Conservation (phyloP, 2,113 vertebrate species). For the Mugil cephalus region DNA sequence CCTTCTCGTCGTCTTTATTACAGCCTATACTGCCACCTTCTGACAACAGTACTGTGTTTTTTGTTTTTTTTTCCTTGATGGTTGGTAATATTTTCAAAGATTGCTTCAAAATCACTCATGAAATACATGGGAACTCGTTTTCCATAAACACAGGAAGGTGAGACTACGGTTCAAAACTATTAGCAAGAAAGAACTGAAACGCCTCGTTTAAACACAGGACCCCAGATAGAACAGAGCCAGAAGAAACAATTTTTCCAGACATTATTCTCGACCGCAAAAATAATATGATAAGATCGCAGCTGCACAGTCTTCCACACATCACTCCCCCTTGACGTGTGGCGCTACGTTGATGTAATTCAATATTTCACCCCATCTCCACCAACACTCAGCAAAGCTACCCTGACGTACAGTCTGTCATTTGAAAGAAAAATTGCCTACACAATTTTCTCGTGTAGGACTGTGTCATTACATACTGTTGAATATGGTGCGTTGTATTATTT, state of each 20-base stretch:
- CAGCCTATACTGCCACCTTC: too few relatives aligned
- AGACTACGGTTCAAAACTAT: neutral
- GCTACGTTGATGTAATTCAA: neutral
- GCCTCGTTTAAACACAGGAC: too few relatives aligned
- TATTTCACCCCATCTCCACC: neutral
- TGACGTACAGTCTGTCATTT: neutral
- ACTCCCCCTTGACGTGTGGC: neutral
- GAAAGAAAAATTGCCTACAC: neutral
- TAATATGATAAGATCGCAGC: neutral
- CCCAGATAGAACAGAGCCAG: neutral
- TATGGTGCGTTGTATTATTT: neutral
- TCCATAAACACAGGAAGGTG: too few relatives aligned
- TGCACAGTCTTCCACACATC: neutral
- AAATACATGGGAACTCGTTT: too few relatives aligned
- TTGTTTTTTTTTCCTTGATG: too few relatives aligned
- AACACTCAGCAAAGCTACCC: neutral
- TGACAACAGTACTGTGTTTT: too few relatives aligned
- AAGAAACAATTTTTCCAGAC: neutral
- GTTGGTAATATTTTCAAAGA: too few relatives aligned
- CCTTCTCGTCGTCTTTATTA: too few relatives aligned
- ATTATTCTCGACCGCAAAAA: neutral
- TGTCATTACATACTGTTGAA: constrained; percentile 16
- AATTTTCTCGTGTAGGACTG: neutral
- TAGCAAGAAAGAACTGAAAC: neutral
- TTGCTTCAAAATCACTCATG: too few relatives aligned